These are phyloP conservation scores for Drosophila barbarae DNA, from an alignment of 2,888 invertebrate species.

Conservation along the genomic window DNA sequence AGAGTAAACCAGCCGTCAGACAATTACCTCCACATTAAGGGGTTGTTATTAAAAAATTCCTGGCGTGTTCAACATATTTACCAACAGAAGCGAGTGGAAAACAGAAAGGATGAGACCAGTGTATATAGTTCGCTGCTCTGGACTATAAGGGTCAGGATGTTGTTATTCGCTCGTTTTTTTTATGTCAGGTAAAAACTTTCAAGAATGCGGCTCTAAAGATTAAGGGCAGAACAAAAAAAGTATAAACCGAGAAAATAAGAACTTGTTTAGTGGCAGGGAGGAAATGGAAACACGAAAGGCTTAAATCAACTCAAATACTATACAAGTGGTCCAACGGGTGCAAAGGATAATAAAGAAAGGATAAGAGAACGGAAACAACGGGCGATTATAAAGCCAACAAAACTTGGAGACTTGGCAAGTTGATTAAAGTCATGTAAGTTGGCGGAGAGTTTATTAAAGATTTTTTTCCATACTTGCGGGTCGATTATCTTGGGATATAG, in stretches of 20 bases:
- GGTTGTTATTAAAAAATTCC: conserved; percentile 44
- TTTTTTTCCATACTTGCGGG: not conserved
- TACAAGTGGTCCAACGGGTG: conserved; percentile 21
- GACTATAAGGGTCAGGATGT: conserved; percentile 16
- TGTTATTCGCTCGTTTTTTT: conserved; percentile 16
- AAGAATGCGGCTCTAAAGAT: conserved; percentile 28
- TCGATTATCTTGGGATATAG: not conserved
- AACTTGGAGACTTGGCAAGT: conserved; percentile 12
- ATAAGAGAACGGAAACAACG: conserved; percentile 9
- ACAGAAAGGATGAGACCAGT: not conserved
- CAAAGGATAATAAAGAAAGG: conserved; percentile 13
- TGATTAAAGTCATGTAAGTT: conserved; percentile 39
- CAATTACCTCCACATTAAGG: conserved; percentile 42
- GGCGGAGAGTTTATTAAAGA: conserved; percentile 21
- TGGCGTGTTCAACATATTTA: conserved; percentile 37
- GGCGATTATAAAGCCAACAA: conserved; percentile 29
- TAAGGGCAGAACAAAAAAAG: conserved; percentile 15
- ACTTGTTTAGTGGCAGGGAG: conserved; percentile 29
- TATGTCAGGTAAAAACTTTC: conserved; percentile 33
- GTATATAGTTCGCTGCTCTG: conserved; percentile 34
- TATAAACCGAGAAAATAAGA: conserved; percentile 21
- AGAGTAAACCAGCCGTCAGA: conserved; percentile 21
- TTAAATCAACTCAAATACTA: conserved; percentile 37
- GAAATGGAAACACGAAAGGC: conserved; percentile 28
- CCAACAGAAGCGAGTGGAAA: not conserved